A percentile compares a stretch with the other conserved stretches of the same genome.
Evolutionary conservation across 2,113 vertebrate species (phyloP).

Genomic region (Rana temporaria): DNA sequence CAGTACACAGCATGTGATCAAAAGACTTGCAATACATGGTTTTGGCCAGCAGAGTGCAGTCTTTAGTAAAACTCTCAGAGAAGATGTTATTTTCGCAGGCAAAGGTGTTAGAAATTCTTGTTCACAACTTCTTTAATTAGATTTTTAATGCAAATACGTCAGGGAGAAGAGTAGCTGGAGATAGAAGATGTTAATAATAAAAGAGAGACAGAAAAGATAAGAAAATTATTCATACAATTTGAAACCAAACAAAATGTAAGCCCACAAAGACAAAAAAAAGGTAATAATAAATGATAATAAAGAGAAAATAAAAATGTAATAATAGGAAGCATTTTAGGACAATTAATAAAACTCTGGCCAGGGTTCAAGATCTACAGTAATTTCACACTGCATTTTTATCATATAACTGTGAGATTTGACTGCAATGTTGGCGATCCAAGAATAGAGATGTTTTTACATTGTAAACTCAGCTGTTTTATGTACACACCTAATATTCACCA

Average conservation of each 20-base stretch:
- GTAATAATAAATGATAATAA: too few species aligned
- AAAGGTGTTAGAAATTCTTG: slow-evolving; percentile 12
- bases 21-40: neutral
- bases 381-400: neutral
- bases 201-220: neutral
- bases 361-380: neutral
- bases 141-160: slow-evolving; percentile 37
- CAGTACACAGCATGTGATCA: too few species aligned
- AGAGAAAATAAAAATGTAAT: neutral
- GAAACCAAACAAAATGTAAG: neutral
- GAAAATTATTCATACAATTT: neutral
- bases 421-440: too few species aligned
- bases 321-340: neutral
- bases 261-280: neutral
- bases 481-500: too few species aligned
- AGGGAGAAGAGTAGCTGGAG: neutral
- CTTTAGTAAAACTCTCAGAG: neutral
- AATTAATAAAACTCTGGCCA: neutral
- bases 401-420: too few species aligned
- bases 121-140: slow-evolving; percentile 34
- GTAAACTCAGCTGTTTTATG: too few species aligned
- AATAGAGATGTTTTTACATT: too few species aligned
- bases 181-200: neutral
- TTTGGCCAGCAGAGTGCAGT: slow-evolving; percentile 53
- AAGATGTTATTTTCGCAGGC: neutral